Conservation (phyloP, 2,888 invertebrate species). For the Drosophila paramelanica region DNA sequence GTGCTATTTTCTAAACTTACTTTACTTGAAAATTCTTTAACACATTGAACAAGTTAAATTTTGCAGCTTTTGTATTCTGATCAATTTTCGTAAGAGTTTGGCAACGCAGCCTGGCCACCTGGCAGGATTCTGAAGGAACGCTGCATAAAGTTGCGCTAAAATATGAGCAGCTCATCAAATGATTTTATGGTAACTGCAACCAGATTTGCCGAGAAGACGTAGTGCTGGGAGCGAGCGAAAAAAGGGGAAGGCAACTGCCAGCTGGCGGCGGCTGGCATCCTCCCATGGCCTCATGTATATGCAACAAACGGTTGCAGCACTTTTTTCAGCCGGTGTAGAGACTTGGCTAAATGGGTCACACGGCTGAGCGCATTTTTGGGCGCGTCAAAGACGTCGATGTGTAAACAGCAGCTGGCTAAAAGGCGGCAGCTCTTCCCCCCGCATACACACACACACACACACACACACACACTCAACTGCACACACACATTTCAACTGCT, state of each 20-base stretch:
- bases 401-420: slow-evolving; percentile 44
- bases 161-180: slow-evolving; percentile 67
- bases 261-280: slow-evolving; percentile 19
- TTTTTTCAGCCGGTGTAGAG: slow-evolving; percentile 37
- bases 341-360: slow-evolving; percentile 72
- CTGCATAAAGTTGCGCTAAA: slow-evolving; percentile 49
- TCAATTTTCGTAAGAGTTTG: slow-evolving; percentile 19
- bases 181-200: slow-evolving; percentile 68
- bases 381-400: slow-evolving; percentile 74
- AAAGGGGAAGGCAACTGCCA: not conserved
- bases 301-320: slow-evolving; percentile 51
- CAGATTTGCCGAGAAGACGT: slow-evolving; percentile 23
- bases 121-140: slow-evolving; percentile 17
- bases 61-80: slow-evolving; percentile 37
- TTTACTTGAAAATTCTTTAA: not conserved
- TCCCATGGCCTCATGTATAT: slow-evolving; percentile 45
- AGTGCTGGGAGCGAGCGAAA: not conserved
- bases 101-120: slow-evolving; percentile 13
- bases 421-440: slow-evolving; percentile 8
- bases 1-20: not conserved
- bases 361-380: slow-evolving; percentile 78
- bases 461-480: not conserved
- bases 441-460: not conserved
- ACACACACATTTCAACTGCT: slow-evolving; percentile 3
- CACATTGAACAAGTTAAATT: slow-evolving; percentile 34